These are phyloP conservation scores for Nesoenas mayeri DNA, from an alignment of 2,113 vertebrate species.

Conservation along the genomic window DNA sequence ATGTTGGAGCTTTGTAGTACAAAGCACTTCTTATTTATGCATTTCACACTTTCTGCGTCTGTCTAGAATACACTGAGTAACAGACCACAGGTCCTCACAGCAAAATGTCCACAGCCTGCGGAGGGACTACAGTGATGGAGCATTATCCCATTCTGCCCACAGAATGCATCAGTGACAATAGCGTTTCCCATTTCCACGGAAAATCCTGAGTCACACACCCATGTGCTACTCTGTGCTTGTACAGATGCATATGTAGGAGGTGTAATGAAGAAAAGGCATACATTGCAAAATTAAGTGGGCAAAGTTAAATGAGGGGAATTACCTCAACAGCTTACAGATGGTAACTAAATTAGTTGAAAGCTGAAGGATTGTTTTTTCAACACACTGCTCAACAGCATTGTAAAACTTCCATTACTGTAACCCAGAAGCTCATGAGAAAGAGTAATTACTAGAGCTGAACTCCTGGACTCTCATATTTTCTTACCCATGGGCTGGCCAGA, in stretches of 20 bases:
- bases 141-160: background rate
- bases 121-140: background rate
- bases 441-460: conserved; percentile 17
- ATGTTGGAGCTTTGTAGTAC: background rate
- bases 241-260: background rate
- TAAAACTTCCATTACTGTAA: conserved; percentile 45
- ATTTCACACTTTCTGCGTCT: background rate
- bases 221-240: background rate
- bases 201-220: background rate
- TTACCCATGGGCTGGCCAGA: background rate
- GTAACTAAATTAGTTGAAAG: conserved; percentile 44
- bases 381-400: conserved; percentile 33
- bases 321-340: conserved; percentile 51
- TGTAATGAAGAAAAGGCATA: conserved; percentile 4
- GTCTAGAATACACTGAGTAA: background rate
- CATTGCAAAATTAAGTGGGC: background rate
- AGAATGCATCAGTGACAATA: background rate
- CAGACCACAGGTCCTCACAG: background rate
- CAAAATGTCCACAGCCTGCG: background rate
- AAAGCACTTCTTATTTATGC: background rate
- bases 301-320: conserved; percentile 25
- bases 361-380: conserved; percentile 56
- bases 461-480: background rate
- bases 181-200: background rate
- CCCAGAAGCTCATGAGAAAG: conserved; percentile 39